Evolutionary conservation across 2,888 invertebrate species (phyloP), one percentile per base, ranked within the genome.

Genomic region (Archips crataeganus): DNA sequence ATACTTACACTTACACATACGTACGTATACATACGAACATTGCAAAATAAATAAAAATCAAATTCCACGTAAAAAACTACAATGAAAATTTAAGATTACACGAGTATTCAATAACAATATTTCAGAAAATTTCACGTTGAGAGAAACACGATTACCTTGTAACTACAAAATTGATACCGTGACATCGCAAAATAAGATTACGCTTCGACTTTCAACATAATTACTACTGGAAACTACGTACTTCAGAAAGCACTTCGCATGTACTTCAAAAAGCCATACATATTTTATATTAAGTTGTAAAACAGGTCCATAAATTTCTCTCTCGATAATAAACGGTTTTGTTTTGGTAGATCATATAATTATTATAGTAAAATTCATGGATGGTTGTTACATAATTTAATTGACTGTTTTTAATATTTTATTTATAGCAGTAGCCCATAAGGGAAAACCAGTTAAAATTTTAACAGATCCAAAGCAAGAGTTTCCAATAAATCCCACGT

Each of bases 131-230:
- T 51, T 51, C 51, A 51, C 49, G 81, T 81, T 80, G 76, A 74
- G 75, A 60, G 71, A 83, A 85, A 87, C 76, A 15, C 49, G 5
- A 85, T 86, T 84, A 83, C 54, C 54, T 23, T 23, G 78, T 79
- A 78, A 77, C 79, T 79, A 80, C 76, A 78, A 81, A 84, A 6
- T 60, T 4, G 23, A 32, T 82, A 32, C 49, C 62, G 59, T 54
- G 45, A 68, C 78, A 74, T 64, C 71, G 75, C 71, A n/a, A 80
- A 81, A 81, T 80, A 77, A 77, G 78, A 81, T 82, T 81, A 81
- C 75, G 68, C 75, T 70, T 70, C 65, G 70, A 66, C 69, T 60
- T 60, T 39, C 60, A 71, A 69, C 71, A 68, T 51, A 70, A 71
- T 72, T 71, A 57, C 57, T 71, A 57, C 57, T 57, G 11, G 57